phyloP scores from a whole-genome alignment of 2,113 vertebrate genomes.

The Clarias gariepinus region DNA sequence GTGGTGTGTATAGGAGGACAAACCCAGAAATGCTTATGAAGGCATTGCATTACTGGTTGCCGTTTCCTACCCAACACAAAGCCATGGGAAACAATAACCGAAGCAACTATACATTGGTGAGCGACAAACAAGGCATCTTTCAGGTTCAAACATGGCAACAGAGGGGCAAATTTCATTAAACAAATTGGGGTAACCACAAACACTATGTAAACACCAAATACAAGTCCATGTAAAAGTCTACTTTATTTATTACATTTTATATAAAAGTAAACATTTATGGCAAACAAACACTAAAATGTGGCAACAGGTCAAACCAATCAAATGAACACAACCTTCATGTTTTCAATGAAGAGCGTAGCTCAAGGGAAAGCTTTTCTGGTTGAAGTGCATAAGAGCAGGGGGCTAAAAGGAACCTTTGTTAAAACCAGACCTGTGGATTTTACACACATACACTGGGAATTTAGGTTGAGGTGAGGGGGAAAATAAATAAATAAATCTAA shows the following conservation, averaged over 20 bases:
- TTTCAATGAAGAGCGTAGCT: conserved; percentile 54
- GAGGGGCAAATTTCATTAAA: not conserved
- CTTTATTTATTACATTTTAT: conserved; percentile 73
- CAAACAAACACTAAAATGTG: conserved; percentile 46
- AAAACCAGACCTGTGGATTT: not conserved
- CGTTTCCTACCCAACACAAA: not conserved
- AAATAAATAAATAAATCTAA: conserved; percentile 40
- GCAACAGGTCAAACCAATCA: conserved; percentile 40
- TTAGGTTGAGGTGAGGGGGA: conserved; percentile 44
- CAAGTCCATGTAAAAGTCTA: conserved; percentile 1
- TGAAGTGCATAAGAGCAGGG: conserved; percentile 51
- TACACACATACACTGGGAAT: conserved; percentile 45
- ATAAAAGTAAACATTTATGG: conserved; percentile 65
- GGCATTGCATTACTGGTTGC: not conserved
- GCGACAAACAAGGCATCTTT: not conserved
- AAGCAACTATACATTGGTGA: no score
- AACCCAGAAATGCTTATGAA: not conserved
- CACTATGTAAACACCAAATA: not conserved
- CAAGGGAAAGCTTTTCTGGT: conserved; percentile 66
- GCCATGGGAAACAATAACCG: not conserved
- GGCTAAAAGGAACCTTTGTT: not conserved
- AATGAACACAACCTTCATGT: conserved; percentile 41
- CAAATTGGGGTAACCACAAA: not conserved
- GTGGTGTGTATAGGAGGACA: not conserved
- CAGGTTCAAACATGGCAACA: conserved; percentile 21